Evolutionary conservation across 2,888 invertebrate genomes (phyloP).

Genomic region (Endotricha flammealis): DNA sequence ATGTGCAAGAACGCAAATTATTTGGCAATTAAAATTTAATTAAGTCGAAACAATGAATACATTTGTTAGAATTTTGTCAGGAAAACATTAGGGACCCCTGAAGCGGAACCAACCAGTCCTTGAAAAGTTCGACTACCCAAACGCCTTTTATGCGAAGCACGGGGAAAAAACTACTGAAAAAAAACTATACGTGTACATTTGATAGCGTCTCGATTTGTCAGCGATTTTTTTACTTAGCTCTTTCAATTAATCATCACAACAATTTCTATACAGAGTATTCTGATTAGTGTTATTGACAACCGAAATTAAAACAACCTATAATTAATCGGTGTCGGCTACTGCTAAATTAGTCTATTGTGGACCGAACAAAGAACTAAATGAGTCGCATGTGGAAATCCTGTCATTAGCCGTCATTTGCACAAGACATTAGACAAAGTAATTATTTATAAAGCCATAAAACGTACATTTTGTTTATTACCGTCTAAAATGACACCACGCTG

Average conservation of each 20-base stretch:
- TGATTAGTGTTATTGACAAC: constrained; percentile 48
- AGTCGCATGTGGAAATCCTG: constrained; percentile 13
- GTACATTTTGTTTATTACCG: constrained; percentile 57
- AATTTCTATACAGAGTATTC: constrained; percentile 36
- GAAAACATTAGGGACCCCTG: constrained; percentile 42
- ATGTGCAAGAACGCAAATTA: constrained; percentile 1
- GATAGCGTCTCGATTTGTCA: constrained; percentile 62
- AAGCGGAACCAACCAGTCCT: constrained; percentile 61
- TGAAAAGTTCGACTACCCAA: constrained; percentile 67
- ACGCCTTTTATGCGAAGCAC: constrained; percentile 49
- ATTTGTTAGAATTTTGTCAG: constrained; percentile 17
- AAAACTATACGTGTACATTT: constrained; percentile 44
- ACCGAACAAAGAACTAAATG: constrained; percentile 23
- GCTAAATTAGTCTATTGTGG: constrained; percentile 23
- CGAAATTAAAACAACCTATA: constrained; percentile 38
- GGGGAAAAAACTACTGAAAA: constrained; percentile 45
- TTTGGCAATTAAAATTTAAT: constrained; percentile 6
- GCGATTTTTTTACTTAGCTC: constrained; percentile 50
- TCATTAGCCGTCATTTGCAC: constrained; percentile 32
- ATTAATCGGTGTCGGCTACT: constrained; percentile 32
- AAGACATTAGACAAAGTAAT: constrained; percentile 38
- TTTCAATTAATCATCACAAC: constrained; percentile 60
- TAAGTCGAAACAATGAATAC: constrained; percentile 6
- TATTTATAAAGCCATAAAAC: constrained; percentile 54
- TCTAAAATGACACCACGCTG: constrained; percentile 49